Evolutionary conservation across 2,888 invertebrate genomes (phyloP).

Genomic region (Podabrus alpinus): DNA sequence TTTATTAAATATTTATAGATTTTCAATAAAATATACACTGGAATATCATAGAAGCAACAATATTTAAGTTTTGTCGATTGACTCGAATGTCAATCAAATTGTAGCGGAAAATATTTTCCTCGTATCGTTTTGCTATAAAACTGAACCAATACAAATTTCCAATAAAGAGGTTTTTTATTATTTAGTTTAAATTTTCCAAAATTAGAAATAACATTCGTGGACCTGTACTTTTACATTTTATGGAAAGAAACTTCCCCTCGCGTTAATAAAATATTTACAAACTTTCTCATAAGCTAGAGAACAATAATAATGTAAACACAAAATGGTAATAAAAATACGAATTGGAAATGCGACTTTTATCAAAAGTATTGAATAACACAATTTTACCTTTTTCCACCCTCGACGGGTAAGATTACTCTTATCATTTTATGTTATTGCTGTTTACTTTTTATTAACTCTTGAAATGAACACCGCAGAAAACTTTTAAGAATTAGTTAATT

Average conservation of each 20-base stretch:
- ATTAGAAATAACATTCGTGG: neutral
- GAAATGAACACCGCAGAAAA: neutral
- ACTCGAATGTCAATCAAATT: neutral
- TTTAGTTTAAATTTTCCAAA: neutral
- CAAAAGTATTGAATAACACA: neutral
- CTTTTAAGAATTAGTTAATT: neutral
- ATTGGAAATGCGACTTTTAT: neutral
- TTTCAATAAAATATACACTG: neutral
- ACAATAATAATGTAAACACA: neutral
- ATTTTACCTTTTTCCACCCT: neutral
- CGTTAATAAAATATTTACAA: neutral
- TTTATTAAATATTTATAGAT: neutral
- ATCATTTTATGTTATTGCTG: neutral
- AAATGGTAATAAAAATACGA: neutral
- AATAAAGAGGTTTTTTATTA: neutral
- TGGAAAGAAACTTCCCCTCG: neutral
- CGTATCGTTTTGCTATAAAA: neutral
- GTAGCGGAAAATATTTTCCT: neutral
- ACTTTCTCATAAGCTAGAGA: neutral
- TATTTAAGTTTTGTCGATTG: neutral
- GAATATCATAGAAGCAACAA: neutral
- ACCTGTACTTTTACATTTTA: neutral
- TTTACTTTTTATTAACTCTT: neutral
- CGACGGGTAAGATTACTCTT: neutral
- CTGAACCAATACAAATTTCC: neutral